Base-by-base conservation (phyloP, 2,797 vertebrate species). In the Leptoclinus maculatus region DNA sequence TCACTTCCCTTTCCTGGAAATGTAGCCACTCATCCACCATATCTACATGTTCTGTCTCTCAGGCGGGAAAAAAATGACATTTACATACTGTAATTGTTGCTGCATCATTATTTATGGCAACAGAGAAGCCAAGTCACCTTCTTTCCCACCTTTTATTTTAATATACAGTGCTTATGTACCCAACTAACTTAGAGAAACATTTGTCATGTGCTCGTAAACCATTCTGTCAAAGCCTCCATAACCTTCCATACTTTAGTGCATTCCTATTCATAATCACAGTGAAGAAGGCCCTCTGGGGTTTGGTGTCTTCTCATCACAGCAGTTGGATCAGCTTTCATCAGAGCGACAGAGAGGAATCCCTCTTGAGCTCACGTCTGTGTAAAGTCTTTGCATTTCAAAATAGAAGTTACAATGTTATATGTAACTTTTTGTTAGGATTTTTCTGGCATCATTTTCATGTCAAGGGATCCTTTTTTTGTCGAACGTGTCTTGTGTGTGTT, bases 1-100 rank as follows among this genome's bases (percentile, higher is more conserved):
- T 84, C 83, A 91, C 90, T 94, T 95, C 94, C 93, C 87, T 94
- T 95, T 95, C 94, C 94, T 94, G 94, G 94, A 94, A 93, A 94
- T 90, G 90, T 91, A 86, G 76, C 88, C 78, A 86, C 86, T 86
- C 79, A 84, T 91, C 91, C 87, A 80, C 70, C 56, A 65, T 19
- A 94, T 93, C 92, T 91, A 88, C 91, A 93, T 94, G 86, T 89
- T 85, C 71, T 69, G 64, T 78, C 82, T 62, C 83, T 88, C 83
- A 73, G 63, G 34, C 74, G 64, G 75, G 14, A n/a, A n/a, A n/a
- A n/a, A n/a, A n/a, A n/a, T n/a, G n/a, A n/a, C n/a, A n/a, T n/a
- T n/a, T n/a, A n/a, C n/a, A n/a, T n/a, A n/a, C n/a, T n/a, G n/a
- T n/a, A 29, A 29, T 29, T 45, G 38, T 59, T 54, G 65, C 27